Percentiles rank a stretch among this genome's conserved stretches.
phyloP scores from a whole-genome alignment of 1,140 invertebrate species.

The Eupristina koningsbergeri region DNA sequence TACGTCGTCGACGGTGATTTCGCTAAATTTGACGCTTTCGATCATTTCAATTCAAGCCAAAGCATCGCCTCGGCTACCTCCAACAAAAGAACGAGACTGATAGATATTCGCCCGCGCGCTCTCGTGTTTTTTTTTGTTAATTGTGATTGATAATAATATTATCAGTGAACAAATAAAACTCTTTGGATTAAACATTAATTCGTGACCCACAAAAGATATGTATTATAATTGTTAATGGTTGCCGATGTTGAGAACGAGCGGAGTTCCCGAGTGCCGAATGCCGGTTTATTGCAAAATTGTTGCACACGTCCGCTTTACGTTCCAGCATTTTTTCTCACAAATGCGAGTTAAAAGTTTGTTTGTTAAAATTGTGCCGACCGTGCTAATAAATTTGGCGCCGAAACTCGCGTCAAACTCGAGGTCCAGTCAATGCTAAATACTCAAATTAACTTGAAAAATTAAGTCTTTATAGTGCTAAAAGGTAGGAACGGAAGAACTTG shows the following conservation, averaged over 20 bases:
- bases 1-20: not conserved
- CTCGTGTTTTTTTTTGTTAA: too few relatives aligned
- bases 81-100: not conserved
- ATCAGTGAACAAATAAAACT: not conserved
- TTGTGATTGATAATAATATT: not conserved
- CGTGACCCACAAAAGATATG: too few relatives aligned
- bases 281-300: too few relatives aligned
- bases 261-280: too few relatives aligned
- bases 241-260: too few relatives aligned
- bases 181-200: too few relatives aligned
- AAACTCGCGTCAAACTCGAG: too few relatives aligned
- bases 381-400: not conserved
- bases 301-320: too few relatives aligned
- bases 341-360: too few relatives aligned
- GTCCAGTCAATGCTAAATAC: not conserved
- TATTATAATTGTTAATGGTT: too few relatives aligned
- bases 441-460: not conserved
- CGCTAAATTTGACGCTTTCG: not conserved
- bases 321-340: too few relatives aligned
- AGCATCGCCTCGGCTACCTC: not conserved
- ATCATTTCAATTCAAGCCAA: not conserved
- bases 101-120: not conserved
- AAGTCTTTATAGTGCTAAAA: not conserved
- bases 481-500: not conserved
- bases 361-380: too few relatives aligned